phyloP scores from a whole-genome alignment of 2,888 invertebrate genomes.

The Amiota minor region DNA sequence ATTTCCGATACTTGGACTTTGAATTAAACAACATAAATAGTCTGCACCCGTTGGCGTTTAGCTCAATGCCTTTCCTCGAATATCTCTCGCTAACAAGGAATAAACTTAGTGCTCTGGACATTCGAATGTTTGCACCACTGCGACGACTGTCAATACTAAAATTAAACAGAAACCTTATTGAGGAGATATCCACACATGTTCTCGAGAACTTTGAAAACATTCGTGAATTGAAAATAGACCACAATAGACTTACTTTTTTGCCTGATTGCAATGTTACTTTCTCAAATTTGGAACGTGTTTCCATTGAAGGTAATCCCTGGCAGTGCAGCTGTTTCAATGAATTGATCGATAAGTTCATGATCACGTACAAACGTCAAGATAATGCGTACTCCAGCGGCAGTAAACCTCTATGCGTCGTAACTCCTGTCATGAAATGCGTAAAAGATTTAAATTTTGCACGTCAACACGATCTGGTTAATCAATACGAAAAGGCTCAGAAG shows the following conservation, averaged over 20 bases:
- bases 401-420: conserved; percentile 68
- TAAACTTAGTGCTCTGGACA: conserved; percentile 57
- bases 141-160: conserved; percentile 61
- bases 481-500: conserved; percentile 51
- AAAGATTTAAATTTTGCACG: conserved; percentile 55
- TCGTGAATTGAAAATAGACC: conserved; percentile 61
- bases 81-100: conserved; percentile 65
- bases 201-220: conserved; percentile 52
- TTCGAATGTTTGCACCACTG: conserved; percentile 64
- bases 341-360: conserved; percentile 57
- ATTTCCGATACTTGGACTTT: conserved; percentile 56
- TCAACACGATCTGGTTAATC: conserved; percentile 59
- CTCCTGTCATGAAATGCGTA: conserved; percentile 60
- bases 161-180: conserved; percentile 63
- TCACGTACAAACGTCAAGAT: conserved; percentile 54
- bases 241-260: conserved; percentile 69
- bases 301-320: conserved; percentile 72
- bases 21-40: conserved; percentile 57
- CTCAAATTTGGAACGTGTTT: conserved; percentile 51
- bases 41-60: conserved; percentile 60
- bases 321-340: conserved; percentile 69
- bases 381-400: conserved; percentile 63
- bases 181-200: conserved; percentile 55
- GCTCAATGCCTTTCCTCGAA: conserved; percentile 58
- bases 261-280: conserved; percentile 53